Conservation (phyloP, 2,888 invertebrate species). For the Hirudinaria manillensis region DNA sequence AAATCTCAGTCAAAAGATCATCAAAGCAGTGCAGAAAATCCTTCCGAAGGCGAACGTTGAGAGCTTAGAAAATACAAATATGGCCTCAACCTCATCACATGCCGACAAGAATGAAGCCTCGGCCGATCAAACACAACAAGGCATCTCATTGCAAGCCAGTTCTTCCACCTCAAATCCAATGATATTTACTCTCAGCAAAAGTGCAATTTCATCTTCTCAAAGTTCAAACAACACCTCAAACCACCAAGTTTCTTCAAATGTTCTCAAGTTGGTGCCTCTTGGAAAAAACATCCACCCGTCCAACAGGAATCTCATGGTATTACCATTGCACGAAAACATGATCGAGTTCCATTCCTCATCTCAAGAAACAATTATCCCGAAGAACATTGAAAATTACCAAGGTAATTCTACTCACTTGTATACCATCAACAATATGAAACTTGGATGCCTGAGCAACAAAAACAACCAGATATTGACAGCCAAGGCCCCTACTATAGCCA, state of each 20-base stretch:
- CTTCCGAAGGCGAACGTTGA: background rate
- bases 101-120: background rate
- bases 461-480: background rate
- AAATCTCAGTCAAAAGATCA: constrained; percentile 2
- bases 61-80: background rate
- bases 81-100: background rate
- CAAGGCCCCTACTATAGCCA: background rate
- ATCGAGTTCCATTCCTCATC: background rate
- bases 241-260: background rate
- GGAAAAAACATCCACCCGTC: background rate
- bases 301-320: background rate
- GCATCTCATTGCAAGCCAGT: background rate
- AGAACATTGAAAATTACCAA: background rate
- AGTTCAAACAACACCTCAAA: background rate
- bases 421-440: constrained; percentile 1
- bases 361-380: background rate
- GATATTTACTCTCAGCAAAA: too few relatives aligned
- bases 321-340: background rate
- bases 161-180: background rate
- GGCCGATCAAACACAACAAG: background rate
- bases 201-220: too few relatives aligned
- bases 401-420: background rate
- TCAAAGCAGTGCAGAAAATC: constrained; percentile 10
- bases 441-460: background rate
- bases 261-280: background rate